Evolutionary conservation across 2,113 vertebrate genomes (phyloP).

Genomic region (Hassar affinis): DNA sequence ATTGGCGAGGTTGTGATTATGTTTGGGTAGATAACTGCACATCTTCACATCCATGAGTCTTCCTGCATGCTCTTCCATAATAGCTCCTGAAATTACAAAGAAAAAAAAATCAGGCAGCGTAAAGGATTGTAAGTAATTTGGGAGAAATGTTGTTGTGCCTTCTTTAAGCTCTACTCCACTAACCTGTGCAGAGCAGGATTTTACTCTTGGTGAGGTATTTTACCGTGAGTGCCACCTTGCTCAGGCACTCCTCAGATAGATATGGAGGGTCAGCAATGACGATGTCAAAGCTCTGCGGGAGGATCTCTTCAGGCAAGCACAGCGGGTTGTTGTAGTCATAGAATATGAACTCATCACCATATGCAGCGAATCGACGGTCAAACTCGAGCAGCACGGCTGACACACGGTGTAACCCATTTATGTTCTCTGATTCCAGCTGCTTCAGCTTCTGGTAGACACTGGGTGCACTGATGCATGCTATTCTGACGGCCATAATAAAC

Average conservation of each 20-base stretch:
- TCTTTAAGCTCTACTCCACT: constrained; percentile 24
- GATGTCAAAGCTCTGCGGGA: constrained; percentile 82
- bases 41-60: constrained; percentile 79
- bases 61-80: constrained; percentile 83
- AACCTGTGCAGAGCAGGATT: constrained; percentile 93
- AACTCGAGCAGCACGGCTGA: constrained; percentile 81
- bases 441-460: constrained; percentile 93
- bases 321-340: constrained; percentile 91
- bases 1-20: constrained; percentile 86
- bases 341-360: constrained; percentile 89
- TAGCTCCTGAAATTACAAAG: constrained; percentile 71
- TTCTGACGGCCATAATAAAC: constrained; percentile 67
- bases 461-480: constrained; percentile 88
- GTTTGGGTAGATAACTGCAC: constrained; percentile 85
- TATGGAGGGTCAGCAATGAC: constrained; percentile 95
- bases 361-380: constrained; percentile 84
- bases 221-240: constrained; percentile 83
- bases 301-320: constrained; percentile 66
- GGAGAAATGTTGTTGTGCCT: neutral
- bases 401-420: constrained; percentile 49
- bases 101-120: neutral
- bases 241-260: constrained; percentile 89
- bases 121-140: neutral
- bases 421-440: constrained; percentile 61
- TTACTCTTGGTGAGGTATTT: constrained; percentile 84